Evolutionary conservation across 2,797 vertebrate species (phyloP), one percentile per base, ranked within the genome.

Genomic region (Xenentodon cancila): DNA sequence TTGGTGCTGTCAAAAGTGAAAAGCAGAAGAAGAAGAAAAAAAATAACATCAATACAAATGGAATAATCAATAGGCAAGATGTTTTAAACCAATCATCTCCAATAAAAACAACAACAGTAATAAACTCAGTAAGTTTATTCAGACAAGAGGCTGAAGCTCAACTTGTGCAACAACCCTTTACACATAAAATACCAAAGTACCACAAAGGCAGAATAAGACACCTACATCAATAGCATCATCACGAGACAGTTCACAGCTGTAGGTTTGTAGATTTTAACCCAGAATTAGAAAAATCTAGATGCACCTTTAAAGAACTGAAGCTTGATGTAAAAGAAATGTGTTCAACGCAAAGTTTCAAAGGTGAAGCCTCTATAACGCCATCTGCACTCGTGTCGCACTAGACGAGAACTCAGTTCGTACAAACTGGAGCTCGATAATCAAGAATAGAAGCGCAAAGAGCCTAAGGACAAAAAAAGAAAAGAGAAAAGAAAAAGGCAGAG

Each of bases 1-100:
- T 77, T 75, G 79, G 73, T 59, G 55, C 84, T 89, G 80, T 21
- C 68, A 50, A 56, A 67, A 66, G 20, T 68, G 51, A 16, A 69
- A 47, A 75, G 18, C 4, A 62, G 40, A 68, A 55, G 3, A 43
- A 61, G n/a, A n/a, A n/a, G n/a, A 64, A 40, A 4, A 59, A 21
- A 0, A 68, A 30, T 1, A 34, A 9, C 3, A 20, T 9, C 34
- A 4, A 16, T 6, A 13, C 4, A 19, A 64, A 16, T n/a, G 7
- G 7, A 64, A 22, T 12, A 37, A 64, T 3, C n/a, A 51, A 17
- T 40, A 15, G 13, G 37, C 4, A 40, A 40, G 17, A 19, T 1
- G 9, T 27, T 27, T 50, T 9, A 53, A 53, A 9, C 8, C 40
- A 21, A 4, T 1, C 4, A 1, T 34, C 15, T 44, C 22, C 9